These are phyloP conservation scores for Synanthedon myopaeformis DNA, from an alignment of 2,888 invertebrate genomes.

Conservation along the genomic window DNA sequence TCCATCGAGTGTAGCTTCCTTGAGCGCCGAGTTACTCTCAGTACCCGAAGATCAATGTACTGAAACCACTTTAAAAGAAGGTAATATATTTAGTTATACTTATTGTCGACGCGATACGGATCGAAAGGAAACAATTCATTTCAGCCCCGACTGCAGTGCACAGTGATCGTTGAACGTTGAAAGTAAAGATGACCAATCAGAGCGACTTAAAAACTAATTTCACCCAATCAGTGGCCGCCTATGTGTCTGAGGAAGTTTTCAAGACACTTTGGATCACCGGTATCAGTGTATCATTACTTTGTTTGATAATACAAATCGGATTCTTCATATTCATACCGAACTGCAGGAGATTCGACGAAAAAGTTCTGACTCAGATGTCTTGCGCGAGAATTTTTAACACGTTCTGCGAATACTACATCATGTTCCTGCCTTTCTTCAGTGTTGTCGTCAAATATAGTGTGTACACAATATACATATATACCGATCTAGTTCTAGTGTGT, in stretches of 20 bases:
- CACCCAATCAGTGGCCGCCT: neutral
- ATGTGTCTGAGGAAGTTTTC: constrained; percentile 5
- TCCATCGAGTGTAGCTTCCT: neutral
- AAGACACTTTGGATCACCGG: constrained; percentile 25
- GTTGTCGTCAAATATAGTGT: constrained; percentile 8
- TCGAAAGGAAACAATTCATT: neutral
- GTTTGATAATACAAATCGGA: constrained; percentile 23
- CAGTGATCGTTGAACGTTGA: neutral
- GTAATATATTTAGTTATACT: too few species aligned
- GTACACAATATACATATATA: constrained; percentile 25
- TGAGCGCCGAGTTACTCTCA: too few species aligned
- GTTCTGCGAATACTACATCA: constrained; percentile 22
- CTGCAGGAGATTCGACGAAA: constrained; percentile 36
- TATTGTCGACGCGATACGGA: too few species aligned
- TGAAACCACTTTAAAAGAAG: too few species aligned
- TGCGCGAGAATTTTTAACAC: constrained; percentile 32
- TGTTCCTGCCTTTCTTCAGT: neutral
- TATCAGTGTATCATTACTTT: constrained; percentile 22
- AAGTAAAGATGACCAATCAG: neutral
- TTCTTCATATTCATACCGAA: constrained; percentile 22
- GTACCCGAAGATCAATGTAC: too few species aligned
- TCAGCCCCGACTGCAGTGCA: neutral
- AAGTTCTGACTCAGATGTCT: constrained; percentile 34
- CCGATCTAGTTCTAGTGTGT: constrained; percentile 30
- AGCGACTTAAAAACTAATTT: neutral